Evolutionary conservation across 1,140 invertebrate genomes (phyloP), one percentile per base, ranked within the genome.

Genomic region (Heterodera schachtii): DNA sequence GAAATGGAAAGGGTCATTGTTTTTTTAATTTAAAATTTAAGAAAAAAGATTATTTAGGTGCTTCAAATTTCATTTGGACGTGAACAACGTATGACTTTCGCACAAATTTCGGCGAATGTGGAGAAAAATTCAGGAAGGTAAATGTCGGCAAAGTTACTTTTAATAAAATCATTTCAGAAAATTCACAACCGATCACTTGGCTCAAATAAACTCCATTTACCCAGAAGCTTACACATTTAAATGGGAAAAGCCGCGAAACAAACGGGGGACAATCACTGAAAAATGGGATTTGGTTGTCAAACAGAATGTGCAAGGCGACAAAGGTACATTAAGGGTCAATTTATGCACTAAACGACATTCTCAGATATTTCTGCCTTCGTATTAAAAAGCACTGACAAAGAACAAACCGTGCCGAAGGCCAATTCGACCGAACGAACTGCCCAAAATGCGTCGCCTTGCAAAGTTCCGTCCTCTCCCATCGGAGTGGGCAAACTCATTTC

Each of bases 71-170:
- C 75, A 2, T 44, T 64, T 57, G 75, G 75, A 7, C 75, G 75
- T 57, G 75, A 76, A 43, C 75, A 76, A 60, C 75, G 75, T 3
- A 76, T 64, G 66, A 76, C 75, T 76, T 76, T 76, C 57, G 75
- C 57, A 19, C 57, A 76, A 57, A 43, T 76, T 6, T 52, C 75
- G 19, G 41, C 47, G 19, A 76, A 76, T 76, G 75, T 76, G 57
- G 75, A 76, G n/a, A 76, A 76, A 21, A 76, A 76, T 57, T 64
- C 47, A 19, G 66, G 66, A 76, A 76, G 41, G 75, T 76, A 9
- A 13, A 46, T 31, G 9, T 13, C 3, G 19, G 9, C 11, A 21
- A 7, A 73, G 6, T 5, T 5, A 41, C 44, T 74, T 74, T 74
- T 49, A 11, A 74, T n/a, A 9, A 52, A 52, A 19, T 19, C 8